Evolutionary conservation across 2,888 invertebrate genomes (phyloP).

Genomic region (Tenodera sinensis): DNA sequence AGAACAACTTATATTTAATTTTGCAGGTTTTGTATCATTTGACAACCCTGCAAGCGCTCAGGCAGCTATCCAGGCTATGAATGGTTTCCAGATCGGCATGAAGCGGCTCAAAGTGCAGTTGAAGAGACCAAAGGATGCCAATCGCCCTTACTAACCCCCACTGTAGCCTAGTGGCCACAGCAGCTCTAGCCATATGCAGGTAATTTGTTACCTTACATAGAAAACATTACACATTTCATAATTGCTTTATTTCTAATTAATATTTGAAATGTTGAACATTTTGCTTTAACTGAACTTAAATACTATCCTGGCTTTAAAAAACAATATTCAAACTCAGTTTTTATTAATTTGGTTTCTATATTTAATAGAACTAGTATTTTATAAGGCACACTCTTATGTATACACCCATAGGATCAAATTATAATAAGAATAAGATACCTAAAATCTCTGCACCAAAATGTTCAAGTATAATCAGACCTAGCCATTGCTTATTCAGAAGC

Average conservation of each 20-base stretch:
- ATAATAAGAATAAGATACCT: not conserved
- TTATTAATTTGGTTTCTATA: no score
- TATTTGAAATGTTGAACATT: not conserved
- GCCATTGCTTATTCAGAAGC: not conserved
- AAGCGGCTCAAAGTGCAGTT: conserved; percentile 99
- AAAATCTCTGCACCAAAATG: not conserved
- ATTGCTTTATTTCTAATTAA: not conserved
- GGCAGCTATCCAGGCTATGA: conserved; percentile 99
- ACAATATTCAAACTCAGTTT: no score
- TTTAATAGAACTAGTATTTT: not conserved
- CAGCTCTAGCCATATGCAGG: conserved; percentile 5
- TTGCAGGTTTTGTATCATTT: conserved; percentile 96
- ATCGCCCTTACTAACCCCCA: conserved; percentile 92
- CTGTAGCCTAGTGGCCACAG: conserved; percentile 55
- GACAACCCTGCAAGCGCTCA: conserved; percentile 98
- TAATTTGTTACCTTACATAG: not conserved
- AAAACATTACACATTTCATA: not conserved
- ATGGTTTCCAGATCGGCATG: conserved; percentile 99
- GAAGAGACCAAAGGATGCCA: conserved; percentile 97
- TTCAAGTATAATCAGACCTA: not conserved
- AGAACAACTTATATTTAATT: not conserved
- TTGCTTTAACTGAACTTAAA: not conserved
- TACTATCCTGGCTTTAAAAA: not conserved
- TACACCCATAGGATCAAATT: not conserved
- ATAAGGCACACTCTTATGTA: not conserved